Evolutionary conservation across 2,888 invertebrate genomes (phyloP).

Genomic region (Drosophila niveifrons): DNA sequence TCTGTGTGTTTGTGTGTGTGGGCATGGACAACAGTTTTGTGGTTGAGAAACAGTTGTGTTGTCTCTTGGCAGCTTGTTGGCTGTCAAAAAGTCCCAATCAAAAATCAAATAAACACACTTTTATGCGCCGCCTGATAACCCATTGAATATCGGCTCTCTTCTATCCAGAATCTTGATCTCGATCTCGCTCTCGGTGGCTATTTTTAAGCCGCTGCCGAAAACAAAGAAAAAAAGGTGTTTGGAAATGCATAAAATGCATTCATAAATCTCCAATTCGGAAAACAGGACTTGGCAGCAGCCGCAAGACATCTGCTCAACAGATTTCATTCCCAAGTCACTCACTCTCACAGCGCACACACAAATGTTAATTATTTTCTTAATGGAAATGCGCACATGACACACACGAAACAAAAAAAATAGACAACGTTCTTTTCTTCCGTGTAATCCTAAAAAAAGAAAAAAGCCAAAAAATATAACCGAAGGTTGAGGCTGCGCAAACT

Average conservation of each 20-base stretch:
- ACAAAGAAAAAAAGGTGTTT: constrained; percentile 68
- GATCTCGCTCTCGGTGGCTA: constrained; percentile 25
- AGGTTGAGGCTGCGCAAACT: constrained; percentile 38
- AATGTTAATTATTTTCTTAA: constrained; percentile 81
- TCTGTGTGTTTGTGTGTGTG: not conserved
- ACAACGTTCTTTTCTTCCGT: constrained; percentile 65
- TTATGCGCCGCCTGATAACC: constrained; percentile 45
- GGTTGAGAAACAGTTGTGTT: constrained; percentile 1
- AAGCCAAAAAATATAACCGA: not conserved
- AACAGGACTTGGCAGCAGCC: constrained; percentile 52
- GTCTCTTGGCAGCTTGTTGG: constrained; percentile 18
- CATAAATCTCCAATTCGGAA: constrained; percentile 57
- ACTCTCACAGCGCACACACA: constrained; percentile 47
- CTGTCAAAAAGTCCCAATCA: constrained; percentile 59
- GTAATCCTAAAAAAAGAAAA: constrained; percentile 55
- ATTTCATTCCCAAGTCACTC: constrained; percentile 62
- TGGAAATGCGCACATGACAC: constrained; percentile 77
- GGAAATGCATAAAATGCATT: constrained; percentile 70
- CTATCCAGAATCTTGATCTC: not conserved
- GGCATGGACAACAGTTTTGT: constrained; percentile 17
- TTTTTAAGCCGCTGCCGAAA: constrained; percentile 33
- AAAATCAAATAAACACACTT: constrained; percentile 74
- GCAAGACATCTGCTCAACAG: constrained; percentile 77
- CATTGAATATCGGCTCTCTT: not conserved
- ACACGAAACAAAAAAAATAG: constrained; percentile 37